phyloP scores from a whole-genome alignment of 2,797 vertebrate species.

The Bradypodion pumilum region DNA sequence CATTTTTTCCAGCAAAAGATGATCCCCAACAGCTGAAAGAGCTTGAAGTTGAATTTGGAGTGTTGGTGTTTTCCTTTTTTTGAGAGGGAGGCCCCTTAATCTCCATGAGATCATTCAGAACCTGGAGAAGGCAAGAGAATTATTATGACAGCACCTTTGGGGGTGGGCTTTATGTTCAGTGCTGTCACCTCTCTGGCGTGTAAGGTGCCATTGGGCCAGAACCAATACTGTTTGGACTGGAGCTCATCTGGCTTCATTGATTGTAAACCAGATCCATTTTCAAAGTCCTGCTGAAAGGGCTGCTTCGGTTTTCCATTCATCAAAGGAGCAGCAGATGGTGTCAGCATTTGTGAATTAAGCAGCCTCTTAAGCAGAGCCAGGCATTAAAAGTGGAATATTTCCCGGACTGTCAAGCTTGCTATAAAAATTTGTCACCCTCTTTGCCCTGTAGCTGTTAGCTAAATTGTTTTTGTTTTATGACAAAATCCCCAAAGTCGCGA shows the following conservation, averaged over 20 bases:
- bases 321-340: background rate
- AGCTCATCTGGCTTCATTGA: background rate
- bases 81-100: background rate
- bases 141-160: background rate
- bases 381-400: conserved; percentile 8
- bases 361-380: background rate
- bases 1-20: background rate
- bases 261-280: background rate
- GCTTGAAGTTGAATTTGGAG: background rate
- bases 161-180: background rate
- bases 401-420: conserved; percentile 32
- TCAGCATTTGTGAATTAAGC: conserved; percentile 9
- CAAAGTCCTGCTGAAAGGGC: background rate
- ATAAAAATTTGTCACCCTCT: conserved; percentile 29
- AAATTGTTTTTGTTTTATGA: conserved; percentile 5
- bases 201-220: background rate
- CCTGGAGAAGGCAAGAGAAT: background rate
- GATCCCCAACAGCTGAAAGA: conserved; percentile 20
- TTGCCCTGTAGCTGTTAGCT: conserved; percentile 3
- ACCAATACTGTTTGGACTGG: background rate
- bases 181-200: background rate
- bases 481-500: background rate
- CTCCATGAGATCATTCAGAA: background rate
- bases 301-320: background rate
- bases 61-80: background rate